Base-by-base conservation (phyloP, 2,888 invertebrate species). In the Ormyrus nitidulus region DNA sequence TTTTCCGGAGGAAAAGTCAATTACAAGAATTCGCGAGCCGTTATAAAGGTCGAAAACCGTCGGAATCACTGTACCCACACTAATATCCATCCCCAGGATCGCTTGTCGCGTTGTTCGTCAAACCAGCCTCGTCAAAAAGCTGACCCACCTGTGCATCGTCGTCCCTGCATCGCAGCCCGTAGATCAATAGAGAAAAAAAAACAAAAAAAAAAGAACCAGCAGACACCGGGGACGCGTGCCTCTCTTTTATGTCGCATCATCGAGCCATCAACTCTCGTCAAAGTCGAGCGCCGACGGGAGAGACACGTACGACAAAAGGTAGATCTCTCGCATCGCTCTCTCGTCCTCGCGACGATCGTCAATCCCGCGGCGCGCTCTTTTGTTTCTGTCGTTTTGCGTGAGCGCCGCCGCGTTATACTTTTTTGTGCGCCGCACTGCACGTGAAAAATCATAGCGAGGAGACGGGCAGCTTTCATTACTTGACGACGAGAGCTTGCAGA, bases 51-150 rank as follows among this genome's bases (percentile, higher is more conserved):
- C 19, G 19, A 19, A 19, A 19, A 19, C 19, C 19, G 1, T 19
- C 19, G 19, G 19, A 19, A 19, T 19, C 19, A 19, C 19, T 19
- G 19, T 19, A 19, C 19, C 19, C 19, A 19, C 19, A 19, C 19
- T 19, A 19, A 19, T 19, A 19, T 19, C 19, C 19, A 19, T 19
- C 19, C 19, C 19, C 19, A 19, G 19, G 19, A 19, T 19, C 19
- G 19, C 19, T 19, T 19, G 19, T 19, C 69, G 44, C 6, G 19
- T 48, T 19, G 65, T 49, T 13, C 68, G 80, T 71, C 77, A 80
- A 81, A 71, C 80, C 65, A 78, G 81, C 76, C 81, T 83, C 73
- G 76, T 76, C 80, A 72, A 79, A 76, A 76, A 61, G 61, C 62
- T 48, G 73, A 64, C 53, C 53, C 48, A 76, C 66, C 76, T 76